A percentile compares a stretch with the other conserved stretches of the same genome.
Evolutionary conservation across 2,113 vertebrate species (phyloP).

Genomic region (Thomomys bottae): DNA sequence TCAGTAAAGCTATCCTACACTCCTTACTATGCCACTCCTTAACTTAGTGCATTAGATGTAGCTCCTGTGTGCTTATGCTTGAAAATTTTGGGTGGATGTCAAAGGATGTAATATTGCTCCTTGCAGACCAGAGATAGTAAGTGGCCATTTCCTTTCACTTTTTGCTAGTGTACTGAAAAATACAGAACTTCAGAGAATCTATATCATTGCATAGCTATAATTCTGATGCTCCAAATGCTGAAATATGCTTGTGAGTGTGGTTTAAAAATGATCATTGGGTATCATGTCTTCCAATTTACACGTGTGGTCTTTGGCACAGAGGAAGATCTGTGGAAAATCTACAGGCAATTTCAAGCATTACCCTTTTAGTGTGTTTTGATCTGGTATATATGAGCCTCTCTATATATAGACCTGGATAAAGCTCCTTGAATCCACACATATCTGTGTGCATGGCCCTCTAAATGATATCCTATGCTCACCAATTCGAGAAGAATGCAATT

Average conservation of each 20-base stretch:
- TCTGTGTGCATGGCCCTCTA: not conserved
- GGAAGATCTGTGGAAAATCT: not conserved
- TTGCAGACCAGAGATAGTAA: not conserved
- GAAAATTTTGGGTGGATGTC: not conserved
- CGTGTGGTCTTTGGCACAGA: not conserved
- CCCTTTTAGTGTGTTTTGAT: not conserved
- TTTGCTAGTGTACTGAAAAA: not conserved
- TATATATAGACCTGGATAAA: not conserved
- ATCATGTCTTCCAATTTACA: not conserved
- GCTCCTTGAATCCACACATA: not conserved
- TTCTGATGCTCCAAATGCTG: not conserved
- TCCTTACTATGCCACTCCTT: not conserved
- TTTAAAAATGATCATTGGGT: not conserved
- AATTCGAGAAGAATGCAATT: not conserved
- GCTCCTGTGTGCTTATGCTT: slow-evolving; percentile 33
- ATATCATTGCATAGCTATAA: not conserved
- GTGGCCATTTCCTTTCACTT: not conserved
- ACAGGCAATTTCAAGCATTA: not conserved
- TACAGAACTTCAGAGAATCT: not conserved
- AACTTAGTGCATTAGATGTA: not conserved
- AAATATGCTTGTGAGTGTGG: not conserved
- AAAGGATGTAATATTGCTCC: not conserved
- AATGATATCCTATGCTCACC: not conserved
- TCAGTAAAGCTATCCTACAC: not conserved
- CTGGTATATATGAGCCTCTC: not conserved